Conservation (phyloP, 2,797 vertebrate genomes). For the Morelia viridis region DNA sequence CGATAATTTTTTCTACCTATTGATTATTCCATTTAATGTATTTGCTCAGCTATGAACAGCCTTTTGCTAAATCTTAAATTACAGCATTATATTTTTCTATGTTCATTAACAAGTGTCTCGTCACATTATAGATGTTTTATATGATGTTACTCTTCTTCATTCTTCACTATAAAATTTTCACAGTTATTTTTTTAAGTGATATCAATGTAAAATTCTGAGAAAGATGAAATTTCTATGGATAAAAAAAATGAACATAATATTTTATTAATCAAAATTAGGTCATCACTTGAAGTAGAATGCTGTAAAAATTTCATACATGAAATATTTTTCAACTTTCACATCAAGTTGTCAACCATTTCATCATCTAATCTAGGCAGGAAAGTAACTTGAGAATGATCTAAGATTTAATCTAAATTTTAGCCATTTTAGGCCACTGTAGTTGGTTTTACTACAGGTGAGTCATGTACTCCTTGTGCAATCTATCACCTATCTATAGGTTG, state of each 20-base stretch:
- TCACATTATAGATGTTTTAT: not conserved
- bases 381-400: not conserved
- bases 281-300: not conserved
- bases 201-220: not conserved
- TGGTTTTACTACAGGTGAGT: not conserved
- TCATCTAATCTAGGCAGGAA: not conserved
- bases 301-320: not conserved
- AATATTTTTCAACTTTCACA: not conserved
- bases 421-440: not conserved
- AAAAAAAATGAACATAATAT: not conserved
- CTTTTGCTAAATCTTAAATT: not conserved
- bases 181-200: not conserved
- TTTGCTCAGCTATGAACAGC: not conserved
- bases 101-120: not conserved
- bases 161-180: not conserved
- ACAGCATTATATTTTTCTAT: not conserved
- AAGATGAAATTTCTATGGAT: not conserved
- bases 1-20: constrained; percentile 19
- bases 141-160: not conserved
- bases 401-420: not conserved
- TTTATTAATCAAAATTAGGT: not conserved
- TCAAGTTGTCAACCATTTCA: not conserved
- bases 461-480: not conserved
- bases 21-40: constrained; percentile 11
- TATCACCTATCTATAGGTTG: not conserved